These are phyloP conservation scores for Coturnix japonica DNA, from an alignment of 2,113 vertebrate genomes.

Conservation along the genomic window DNA sequence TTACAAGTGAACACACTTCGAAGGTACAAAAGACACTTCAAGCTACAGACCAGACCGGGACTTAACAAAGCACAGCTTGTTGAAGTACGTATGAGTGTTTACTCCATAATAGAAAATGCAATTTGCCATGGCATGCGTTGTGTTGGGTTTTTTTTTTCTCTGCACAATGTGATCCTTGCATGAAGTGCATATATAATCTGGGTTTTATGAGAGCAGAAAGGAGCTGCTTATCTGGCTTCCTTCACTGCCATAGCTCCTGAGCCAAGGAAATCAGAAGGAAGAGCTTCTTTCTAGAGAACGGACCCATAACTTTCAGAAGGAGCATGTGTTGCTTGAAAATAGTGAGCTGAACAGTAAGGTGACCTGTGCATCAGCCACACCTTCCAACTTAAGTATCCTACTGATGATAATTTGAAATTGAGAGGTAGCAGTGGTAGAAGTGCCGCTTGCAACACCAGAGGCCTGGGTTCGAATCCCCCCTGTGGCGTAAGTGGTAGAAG, in stretches of 20 bases:
- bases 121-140: not conserved
- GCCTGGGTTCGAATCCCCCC: too few relatives aligned
- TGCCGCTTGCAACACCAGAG: too few relatives aligned
- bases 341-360: not conserved
- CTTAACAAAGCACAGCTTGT: constrained; percentile 89
- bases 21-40: constrained; percentile 89
- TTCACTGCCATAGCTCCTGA: not conserved
- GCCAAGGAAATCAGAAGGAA: constrained; percentile 27
- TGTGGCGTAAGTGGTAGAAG: too few relatives aligned
- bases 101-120: constrained; percentile 24
- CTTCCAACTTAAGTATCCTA: not conserved
- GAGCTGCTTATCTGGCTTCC: constrained; percentile 32
- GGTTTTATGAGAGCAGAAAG: constrained; percentile 33
- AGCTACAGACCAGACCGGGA: constrained; percentile 86
- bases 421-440: not conserved
- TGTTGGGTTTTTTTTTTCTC: not conserved
- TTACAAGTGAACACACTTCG: constrained; percentile 88
- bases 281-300: not conserved
- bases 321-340: not conserved
- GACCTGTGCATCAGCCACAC: not conserved
- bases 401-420: not conserved
- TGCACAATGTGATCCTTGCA: not conserved
- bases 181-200: not conserved
- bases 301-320: not conserved
- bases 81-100: constrained; percentile 79